Base-by-base conservation (phyloP, 2,888 invertebrate genomes). In the Nomada lathburiana region DNA sequence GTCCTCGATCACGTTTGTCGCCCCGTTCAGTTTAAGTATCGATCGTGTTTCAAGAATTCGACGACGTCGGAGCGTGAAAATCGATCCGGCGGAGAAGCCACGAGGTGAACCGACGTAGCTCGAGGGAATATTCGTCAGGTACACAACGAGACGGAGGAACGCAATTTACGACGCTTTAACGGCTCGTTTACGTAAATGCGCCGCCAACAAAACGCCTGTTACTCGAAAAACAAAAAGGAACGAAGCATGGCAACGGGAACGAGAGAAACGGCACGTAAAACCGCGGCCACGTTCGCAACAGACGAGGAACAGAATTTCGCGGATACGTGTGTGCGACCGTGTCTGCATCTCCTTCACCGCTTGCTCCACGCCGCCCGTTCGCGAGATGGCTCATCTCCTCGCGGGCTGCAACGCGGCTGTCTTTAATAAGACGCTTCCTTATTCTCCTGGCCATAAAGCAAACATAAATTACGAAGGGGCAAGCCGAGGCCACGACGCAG, bases 351-450 rank as follows among this genome's bases (percentile, higher is more conserved):
- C 44, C 11, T 20, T 63, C 57, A 55, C 63, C 47, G 23, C 36
- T 60, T 62, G 53, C 67, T 42, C 29, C 44, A 26, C 11, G 18
- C 23, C 59, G 67, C 62, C 70, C 36, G 36, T 57, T 36, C 13
- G 42, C 77, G n/a, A 75, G 62, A 76, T 42, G 60, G 18, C 29
- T 26, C 76, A 16, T 50, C 57, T 29, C 18, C 83, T 84, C 80
- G 87, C 65, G 83, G 84, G 83, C 84, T 85, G 81, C 86, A 74
- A 80, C 70, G 83, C 89, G 85, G 86, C 80, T 86, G 86, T 86
- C 89, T 91, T 91, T 92, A 92, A 92, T 91, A 91, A 91, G 91
- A 89, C 89, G 92, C 92, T 92, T 92, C 92, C 92, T 92, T 91
- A 92, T 92, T 92, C 91, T 89, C 87, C 82, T 86, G 90, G 89